Evolutionary conservation across 2,113 vertebrate species (phyloP).

Genomic region (Xenopus laevis): DNA sequence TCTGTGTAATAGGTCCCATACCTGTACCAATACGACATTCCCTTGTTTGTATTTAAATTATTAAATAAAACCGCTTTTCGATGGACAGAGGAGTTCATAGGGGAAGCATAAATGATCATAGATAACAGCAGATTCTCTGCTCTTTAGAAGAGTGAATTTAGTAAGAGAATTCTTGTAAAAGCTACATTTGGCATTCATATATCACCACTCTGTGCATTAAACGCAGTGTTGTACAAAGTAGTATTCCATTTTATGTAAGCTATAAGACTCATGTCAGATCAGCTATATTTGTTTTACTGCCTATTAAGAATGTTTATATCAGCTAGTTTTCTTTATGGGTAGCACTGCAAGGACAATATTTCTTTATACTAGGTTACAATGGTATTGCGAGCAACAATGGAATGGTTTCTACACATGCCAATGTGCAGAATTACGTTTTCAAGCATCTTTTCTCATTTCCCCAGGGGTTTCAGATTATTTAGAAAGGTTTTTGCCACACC

Average conservation of each 20-base stretch:
- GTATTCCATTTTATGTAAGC: constrained; percentile 25
- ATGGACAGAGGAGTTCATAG: not conserved
- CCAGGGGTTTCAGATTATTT: too few relatives aligned
- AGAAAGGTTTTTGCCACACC: too few relatives aligned
- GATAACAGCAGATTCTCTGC: not conserved
- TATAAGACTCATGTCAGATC: constrained; percentile 17
- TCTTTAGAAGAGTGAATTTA: too few relatives aligned
- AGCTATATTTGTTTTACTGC: constrained; percentile 24
- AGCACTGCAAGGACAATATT: constrained; percentile 2
- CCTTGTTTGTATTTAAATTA: too few relatives aligned
- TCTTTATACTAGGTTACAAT: not conserved
- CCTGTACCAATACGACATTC: too few relatives aligned
- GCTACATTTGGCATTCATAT: constrained; percentile 14
- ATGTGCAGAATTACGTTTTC: not conserved
- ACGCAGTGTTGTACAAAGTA: constrained; percentile 10
- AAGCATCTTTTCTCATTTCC: not conserved
- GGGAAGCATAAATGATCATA: constrained; percentile 9
- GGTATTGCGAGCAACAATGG: not conserved
- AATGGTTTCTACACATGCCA: not conserved
- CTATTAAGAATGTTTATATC: constrained; percentile 31
- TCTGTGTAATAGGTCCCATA: too few relatives aligned
- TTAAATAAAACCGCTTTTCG: not conserved
- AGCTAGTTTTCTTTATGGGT: constrained; percentile 13
- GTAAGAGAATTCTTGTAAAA: not conserved
- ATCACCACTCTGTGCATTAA: constrained; percentile 1